Conservation (phyloP, 2,113 vertebrate genomes). For the Serilophus lunatus region DNA sequence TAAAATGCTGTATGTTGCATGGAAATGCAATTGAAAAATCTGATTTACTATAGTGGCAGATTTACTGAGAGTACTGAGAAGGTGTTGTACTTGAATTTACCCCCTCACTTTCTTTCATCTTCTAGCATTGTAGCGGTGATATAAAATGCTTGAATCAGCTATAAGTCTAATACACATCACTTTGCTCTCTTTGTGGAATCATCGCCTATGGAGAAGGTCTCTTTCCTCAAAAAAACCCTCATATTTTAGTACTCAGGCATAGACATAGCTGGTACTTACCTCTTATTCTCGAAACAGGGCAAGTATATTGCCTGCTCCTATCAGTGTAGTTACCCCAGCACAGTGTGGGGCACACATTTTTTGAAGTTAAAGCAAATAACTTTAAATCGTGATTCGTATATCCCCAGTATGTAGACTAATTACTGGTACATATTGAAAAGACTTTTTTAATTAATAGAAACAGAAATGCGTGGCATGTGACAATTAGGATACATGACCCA, state of each 20-base stretch:
- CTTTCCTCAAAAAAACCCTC: neutral
- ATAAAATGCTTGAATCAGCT: neutral
- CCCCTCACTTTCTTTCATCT: no score
- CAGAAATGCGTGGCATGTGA: neutral
- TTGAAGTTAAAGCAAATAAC: neutral
- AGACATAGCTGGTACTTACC: neutral
- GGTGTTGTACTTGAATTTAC: no score
- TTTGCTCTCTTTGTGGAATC: neutral
- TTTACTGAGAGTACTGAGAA: no score
- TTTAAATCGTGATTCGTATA: constrained; percentile 3
- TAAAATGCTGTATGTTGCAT: no score
- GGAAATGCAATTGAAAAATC: no score
- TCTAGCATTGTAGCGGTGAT: neutral
- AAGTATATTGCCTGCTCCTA: neutral
- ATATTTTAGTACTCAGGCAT: neutral
- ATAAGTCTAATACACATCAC: neutral
- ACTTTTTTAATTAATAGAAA: neutral
- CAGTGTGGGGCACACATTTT: neutral
- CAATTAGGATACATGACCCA: neutral
- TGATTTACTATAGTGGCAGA: no score
- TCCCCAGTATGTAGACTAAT: neutral
- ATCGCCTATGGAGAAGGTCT: neutral
- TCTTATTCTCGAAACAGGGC: neutral
- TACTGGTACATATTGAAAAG: neutral
- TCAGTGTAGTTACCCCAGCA: neutral